phyloP scores from a whole-genome alignment of 2,113 vertebrate species.

The Ellobius talpinus region DNA sequence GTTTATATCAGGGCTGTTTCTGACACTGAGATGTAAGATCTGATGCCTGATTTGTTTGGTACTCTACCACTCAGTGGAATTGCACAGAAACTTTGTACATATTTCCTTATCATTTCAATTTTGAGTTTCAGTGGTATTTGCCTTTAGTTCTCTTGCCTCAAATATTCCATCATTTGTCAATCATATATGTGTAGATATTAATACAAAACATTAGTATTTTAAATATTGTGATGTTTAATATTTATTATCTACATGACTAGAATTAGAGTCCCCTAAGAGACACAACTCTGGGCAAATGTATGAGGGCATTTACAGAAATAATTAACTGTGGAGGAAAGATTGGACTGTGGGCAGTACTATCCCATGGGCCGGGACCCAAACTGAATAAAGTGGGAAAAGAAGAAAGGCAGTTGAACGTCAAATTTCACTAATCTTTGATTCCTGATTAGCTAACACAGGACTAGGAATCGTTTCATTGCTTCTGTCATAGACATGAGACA shows the following conservation, averaged over 20 bases:
- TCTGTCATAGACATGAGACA: background rate
- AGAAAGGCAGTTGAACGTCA: background rate
- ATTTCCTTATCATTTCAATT: background rate
- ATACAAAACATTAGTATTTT: background rate
- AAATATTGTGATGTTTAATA: background rate
- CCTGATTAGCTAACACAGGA: background rate
- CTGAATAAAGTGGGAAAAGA: background rate
- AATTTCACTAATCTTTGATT: background rate
- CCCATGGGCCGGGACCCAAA: background rate
- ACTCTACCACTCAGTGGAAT: background rate
- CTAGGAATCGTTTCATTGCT: background rate
- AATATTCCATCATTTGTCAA: background rate
- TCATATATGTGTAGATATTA: background rate
- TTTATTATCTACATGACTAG: background rate
- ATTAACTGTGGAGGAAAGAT: background rate
- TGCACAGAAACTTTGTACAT: constrained; percentile 2
- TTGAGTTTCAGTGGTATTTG: background rate
- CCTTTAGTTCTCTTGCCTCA: background rate
- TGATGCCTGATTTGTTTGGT: background rate
- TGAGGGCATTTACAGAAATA: background rate
- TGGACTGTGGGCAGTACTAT: background rate
- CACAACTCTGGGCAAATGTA: background rate
- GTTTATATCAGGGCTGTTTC: constrained; percentile 38
- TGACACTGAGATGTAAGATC: background rate
- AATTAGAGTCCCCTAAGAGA: background rate